phyloP scores from a whole-genome alignment of 1,140 invertebrate species.

The Cheumatopsyche charites region DNA sequence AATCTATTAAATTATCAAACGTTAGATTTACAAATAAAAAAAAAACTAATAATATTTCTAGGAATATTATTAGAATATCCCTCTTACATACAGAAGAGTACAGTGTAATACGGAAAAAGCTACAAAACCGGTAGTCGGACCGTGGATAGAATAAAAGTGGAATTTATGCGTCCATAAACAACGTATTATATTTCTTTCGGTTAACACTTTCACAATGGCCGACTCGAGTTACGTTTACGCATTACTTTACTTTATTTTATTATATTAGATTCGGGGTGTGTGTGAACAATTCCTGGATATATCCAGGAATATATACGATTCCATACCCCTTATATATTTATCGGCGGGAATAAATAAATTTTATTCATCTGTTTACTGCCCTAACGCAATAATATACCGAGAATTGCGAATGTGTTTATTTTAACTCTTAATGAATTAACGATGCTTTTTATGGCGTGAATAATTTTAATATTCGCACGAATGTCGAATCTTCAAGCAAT shows the following conservation, averaged over 20 bases:
- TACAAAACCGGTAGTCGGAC: conserved; percentile 30
- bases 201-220: conserved; percentile 24
- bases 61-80: background rate
- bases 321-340: background rate
- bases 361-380: too few species aligned
- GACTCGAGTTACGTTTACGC: conserved; percentile 6
- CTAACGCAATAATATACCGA: too few species aligned
- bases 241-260: conserved; percentile 24
- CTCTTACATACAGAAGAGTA: background rate
- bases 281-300: background rate
- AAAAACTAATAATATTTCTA: too few species aligned
- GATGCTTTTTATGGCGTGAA: too few species aligned
- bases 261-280: background rate
- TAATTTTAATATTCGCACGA: too few species aligned
- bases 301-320: background rate
- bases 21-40: too few species aligned
- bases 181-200: conserved; percentile 31
- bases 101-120: background rate
- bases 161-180: conserved; percentile 25
- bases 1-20: too few species aligned
- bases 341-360: background rate
- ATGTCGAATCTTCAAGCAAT: too few species aligned
- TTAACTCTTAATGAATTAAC: too few species aligned
- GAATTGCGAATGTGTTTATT: too few species aligned
- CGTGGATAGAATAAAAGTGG: conserved; percentile 23